Percentiles rank a stretch among this genome's conserved stretches.
These are phyloP conservation scores for Procambarus virginalis DNA, from an alignment of 1,140 invertebrate species.

Conservation along the genomic window DNA sequence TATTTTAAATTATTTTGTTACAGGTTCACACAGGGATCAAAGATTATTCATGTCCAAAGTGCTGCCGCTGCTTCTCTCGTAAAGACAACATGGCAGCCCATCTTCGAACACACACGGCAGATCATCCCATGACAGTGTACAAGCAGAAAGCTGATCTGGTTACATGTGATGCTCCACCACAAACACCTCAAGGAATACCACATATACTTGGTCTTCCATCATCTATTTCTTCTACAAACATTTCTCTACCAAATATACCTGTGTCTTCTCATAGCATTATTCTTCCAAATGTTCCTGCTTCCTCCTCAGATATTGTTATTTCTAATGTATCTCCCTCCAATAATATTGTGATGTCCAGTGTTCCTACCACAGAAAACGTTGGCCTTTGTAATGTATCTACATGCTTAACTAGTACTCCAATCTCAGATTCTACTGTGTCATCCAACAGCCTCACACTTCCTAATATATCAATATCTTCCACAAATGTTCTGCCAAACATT, in stretches of 20 bases:
- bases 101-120: constrained; percentile 37
- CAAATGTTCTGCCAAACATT: constrained; percentile 12
- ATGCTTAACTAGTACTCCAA: not conserved
- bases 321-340: constrained; percentile 15
- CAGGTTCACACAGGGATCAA: constrained; percentile 56
- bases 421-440: not conserved
- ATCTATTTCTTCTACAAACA: not conserved
- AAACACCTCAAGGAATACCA: constrained; percentile 5
- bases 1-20: not conserved
- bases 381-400: not conserved
- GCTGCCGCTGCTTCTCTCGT: constrained; percentile 34
- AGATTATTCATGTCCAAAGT: constrained; percentile 35
- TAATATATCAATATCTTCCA: constrained; percentile 21
- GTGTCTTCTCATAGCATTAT: constrained; percentile 23
- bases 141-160: not conserved
- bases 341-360: not conserved
- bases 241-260: not conserved
- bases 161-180: not conserved
- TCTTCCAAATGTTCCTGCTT: constrained; percentile 13
- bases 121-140: not conserved
- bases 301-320: not conserved
- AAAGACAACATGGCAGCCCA: constrained; percentile 56
- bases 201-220: constrained; percentile 48
- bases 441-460: not conserved
- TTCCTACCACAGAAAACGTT: not conserved